Evolutionary conservation across 2,113 vertebrate genomes (phyloP).

Genomic region (Gasterosteus nipponicus): DNA sequence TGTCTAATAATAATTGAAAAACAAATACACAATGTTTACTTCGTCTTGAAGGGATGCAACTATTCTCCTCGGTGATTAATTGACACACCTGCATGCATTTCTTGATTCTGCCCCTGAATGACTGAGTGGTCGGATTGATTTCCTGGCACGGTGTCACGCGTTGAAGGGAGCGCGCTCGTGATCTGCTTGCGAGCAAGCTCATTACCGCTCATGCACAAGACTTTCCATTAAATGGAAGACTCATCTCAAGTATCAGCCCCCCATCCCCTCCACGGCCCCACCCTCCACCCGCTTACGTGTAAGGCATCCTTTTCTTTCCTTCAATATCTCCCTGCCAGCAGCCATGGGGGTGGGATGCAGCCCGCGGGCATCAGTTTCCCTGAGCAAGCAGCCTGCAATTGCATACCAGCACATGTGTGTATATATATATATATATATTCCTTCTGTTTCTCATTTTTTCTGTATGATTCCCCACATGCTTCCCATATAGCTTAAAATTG

Average conservation of each 20-base stretch:
- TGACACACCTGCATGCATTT: slow-evolving; percentile 41
- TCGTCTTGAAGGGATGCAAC: not conserved
- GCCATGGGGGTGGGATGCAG: slow-evolving; percentile 58
- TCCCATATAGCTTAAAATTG: slow-evolving; percentile 23
- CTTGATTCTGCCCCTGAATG: slow-evolving; percentile 30
- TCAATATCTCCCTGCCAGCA: slow-evolving; percentile 51
- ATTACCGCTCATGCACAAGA: slow-evolving; percentile 37
- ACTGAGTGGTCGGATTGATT: slow-evolving; percentile 52
- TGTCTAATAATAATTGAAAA: not conserved
- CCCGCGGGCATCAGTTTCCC: slow-evolving; percentile 65
- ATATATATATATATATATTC: slow-evolving; percentile 48
- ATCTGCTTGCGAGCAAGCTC: slow-evolving; percentile 59
- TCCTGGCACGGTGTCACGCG: slow-evolving; percentile 18
- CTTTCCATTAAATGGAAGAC: slow-evolving; percentile 32
- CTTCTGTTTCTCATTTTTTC: not conserved
- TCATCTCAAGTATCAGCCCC: slow-evolving; percentile 41
- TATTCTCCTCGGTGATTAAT: slow-evolving; percentile 31
- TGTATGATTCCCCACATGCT: slow-evolving; percentile 8
- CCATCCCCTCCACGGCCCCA: not conserved
- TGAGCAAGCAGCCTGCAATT: slow-evolving; percentile 67
- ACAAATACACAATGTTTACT: not conserved
- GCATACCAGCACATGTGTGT: slow-evolving; percentile 32
- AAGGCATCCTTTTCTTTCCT: slow-evolving; percentile 34
- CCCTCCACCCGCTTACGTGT: slow-evolving; percentile 18
- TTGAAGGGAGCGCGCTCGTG: not conserved